Conservation (phyloP, 2,797 vertebrate genomes). For the Rhinatrema bivittatum region DNA sequence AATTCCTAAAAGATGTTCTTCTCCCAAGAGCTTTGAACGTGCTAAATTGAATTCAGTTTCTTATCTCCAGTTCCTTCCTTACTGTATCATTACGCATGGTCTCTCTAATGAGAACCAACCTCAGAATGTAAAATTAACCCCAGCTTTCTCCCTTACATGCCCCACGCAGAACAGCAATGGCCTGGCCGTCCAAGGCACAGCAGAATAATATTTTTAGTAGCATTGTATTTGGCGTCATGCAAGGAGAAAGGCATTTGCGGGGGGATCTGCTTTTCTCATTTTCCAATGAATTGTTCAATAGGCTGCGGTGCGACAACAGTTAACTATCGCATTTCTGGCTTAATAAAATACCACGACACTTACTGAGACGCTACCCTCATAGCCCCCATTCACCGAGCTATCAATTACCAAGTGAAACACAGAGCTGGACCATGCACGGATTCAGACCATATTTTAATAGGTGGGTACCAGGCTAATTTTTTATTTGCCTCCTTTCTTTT, state of each 20-base stretch:
- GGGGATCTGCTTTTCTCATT: constrained; percentile 63
- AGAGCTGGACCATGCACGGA: constrained; percentile 14
- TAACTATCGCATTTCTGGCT: constrained; percentile 61
- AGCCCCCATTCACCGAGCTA: constrained; percentile 39
- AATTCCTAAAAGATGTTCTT: background rate
- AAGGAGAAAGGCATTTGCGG: constrained; percentile 49
- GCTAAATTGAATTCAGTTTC: background rate
- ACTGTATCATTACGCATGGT: background rate
- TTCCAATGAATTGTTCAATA: constrained; percentile 54
- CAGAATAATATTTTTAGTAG: constrained; percentile 9
- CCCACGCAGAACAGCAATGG: constrained; percentile 1
- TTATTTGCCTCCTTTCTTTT: constrained; percentile 16
- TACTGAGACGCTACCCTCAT: constrained; percentile 68
- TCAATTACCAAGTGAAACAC: constrained; percentile 43
- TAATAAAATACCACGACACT: constrained; percentile 56
- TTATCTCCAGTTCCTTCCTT: constrained; percentile 4
- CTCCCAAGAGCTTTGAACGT: background rate
- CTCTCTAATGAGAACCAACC: background rate
- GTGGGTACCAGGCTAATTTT: constrained; percentile 14
- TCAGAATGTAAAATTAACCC: constrained; percentile 2
- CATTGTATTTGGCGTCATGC: constrained; percentile 16
- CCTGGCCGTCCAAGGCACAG: constrained; percentile 22
- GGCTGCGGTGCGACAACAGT: constrained; percentile 55
- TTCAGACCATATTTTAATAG: background rate
- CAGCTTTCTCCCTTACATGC: background rate